phyloP scores from a whole-genome alignment of 2,113 vertebrate species.

The Galeopterus variegatus region DNA sequence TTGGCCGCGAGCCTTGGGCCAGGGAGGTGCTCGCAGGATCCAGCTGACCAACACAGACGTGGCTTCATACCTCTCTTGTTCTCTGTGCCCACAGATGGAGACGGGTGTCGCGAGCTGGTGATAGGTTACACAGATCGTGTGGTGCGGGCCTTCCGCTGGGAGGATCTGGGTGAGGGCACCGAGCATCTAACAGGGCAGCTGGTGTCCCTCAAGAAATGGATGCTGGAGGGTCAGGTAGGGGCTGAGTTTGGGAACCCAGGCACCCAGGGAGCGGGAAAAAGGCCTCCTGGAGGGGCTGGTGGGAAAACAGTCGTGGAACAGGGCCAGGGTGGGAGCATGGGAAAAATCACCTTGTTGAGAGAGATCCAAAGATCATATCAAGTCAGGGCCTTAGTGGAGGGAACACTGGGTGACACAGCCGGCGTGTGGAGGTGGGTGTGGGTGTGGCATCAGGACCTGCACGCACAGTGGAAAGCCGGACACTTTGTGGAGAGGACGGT shows the following conservation, averaged over 20 bases:
- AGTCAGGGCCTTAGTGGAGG: neutral
- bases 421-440: neutral
- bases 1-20: too few relatives aligned
- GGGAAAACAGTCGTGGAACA: neutral
- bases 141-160: slow-evolving; percentile 98
- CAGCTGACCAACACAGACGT: neutral
- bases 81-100: slow-evolving; percentile 92
- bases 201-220: slow-evolving; percentile 97
- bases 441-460: neutral
- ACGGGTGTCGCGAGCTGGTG: slow-evolving; percentile 95
- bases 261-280: neutral
- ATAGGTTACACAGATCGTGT: slow-evolving; percentile 98
- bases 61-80: neutral
- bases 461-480: neutral
- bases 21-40: neutral
- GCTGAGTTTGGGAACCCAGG: accelerated
- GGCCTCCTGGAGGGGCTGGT: neutral
- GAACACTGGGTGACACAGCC: neutral
- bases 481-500: neutral
- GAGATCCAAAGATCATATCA: neutral
- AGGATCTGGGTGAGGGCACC: slow-evolving; percentile 90
- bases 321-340: neutral
- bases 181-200: slow-evolving; percentile 93
- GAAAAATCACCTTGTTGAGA: neutral
- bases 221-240: slow-evolving; percentile 97